These are phyloP conservation scores for Irena cyanogastra DNA, from an alignment of 2,113 vertebrate species.

Conservation along the genomic window DNA sequence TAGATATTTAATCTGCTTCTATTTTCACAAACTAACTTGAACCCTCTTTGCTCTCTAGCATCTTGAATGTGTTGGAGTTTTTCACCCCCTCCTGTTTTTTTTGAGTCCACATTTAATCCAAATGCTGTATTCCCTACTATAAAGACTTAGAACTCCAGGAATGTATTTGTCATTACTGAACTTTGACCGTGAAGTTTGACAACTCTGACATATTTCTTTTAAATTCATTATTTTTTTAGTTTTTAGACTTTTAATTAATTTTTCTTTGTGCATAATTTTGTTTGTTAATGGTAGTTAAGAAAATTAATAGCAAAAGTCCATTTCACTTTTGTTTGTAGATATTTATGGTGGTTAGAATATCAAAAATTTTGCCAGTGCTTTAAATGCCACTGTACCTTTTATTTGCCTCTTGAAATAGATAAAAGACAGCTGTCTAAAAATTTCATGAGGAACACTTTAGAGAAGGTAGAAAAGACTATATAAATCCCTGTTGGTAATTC, in stretches of 20 bases:
- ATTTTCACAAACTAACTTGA: conserved; percentile 36
- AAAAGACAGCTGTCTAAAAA: not conserved
- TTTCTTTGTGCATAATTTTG: not conserved
- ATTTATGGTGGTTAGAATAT: not conserved
- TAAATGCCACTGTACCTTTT: not conserved
- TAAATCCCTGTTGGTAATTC: not conserved
- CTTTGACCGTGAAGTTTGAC: not conserved
- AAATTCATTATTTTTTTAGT: not conserved
- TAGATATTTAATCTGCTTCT: conserved; percentile 49
- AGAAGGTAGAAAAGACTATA: not conserved
- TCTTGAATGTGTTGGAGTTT: conserved; percentile 43
- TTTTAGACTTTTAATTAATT: not conserved
- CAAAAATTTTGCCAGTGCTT: not conserved
- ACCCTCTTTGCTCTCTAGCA: conserved; percentile 51
- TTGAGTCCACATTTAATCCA: conserved; percentile 21
- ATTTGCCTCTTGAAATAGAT: not conserved
- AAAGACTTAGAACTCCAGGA: not conserved
- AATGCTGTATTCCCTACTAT: not conserved
- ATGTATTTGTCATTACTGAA: not conserved
- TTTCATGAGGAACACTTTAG: not conserved
- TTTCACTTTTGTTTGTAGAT: not conserved
- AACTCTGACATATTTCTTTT: not conserved
- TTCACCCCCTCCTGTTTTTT: not conserved
- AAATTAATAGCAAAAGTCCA: not conserved
- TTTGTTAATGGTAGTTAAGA: not conserved